Percentiles rank a stretch among this genome's conserved stretches.
Conservation (phyloP, 2,797 vertebrate species). For the Ceryle rudis region DNA sequence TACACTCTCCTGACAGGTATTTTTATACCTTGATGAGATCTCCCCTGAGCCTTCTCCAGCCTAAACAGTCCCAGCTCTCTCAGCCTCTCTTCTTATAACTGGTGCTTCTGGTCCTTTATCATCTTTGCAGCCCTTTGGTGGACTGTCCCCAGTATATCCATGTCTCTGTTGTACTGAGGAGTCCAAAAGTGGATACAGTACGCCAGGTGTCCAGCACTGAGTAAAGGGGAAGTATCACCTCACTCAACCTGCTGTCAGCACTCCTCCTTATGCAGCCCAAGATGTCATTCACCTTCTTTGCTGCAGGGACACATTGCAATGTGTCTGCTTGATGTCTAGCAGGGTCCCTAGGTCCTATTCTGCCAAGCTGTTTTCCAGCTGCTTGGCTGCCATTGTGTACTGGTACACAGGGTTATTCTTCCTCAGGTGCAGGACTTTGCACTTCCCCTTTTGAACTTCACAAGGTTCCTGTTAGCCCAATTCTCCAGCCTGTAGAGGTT, state of each 20-base stretch:
- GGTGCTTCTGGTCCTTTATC: not conserved
- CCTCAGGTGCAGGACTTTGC: not conserved
- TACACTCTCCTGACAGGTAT: not conserved
- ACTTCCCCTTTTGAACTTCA: not conserved
- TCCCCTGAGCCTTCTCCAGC: not conserved
- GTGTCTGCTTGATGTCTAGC: no score
- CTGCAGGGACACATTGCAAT: fast-evolving
- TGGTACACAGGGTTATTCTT: not conserved
- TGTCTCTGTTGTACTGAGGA: not conserved
- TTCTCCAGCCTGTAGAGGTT: not conserved
- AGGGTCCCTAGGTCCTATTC: not conserved
- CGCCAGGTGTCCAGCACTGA: not conserved
- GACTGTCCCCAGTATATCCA: not conserved
- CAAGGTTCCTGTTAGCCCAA: not conserved
- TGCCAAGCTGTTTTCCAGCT: not conserved
- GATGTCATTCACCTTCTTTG: not conserved
- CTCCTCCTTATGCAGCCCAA: not conserved
- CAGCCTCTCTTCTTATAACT: not conserved
- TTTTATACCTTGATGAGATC: not conserved
- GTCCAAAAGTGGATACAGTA: not conserved
- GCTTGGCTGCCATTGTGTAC: not conserved
- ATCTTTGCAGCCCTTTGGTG: not conserved
- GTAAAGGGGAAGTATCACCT: not conserved
- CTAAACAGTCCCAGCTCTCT: not conserved
- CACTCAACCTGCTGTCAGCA: not conserved